Evolutionary conservation across 2,888 invertebrate species (phyloP).

Genomic region (Dynastes grantii): DNA sequence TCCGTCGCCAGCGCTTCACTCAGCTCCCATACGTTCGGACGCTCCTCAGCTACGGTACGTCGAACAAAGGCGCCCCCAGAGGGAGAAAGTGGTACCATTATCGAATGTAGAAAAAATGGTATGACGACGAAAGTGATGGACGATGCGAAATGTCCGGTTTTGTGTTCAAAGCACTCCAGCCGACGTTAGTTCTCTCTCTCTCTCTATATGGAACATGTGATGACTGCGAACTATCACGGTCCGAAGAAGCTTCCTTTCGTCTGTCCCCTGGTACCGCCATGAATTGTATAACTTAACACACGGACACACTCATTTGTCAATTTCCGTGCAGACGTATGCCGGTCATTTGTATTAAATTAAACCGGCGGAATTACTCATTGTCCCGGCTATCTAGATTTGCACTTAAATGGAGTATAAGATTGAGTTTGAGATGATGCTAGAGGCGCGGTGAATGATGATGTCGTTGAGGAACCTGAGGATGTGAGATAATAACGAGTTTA

Average conservation of each 20-base stretch:
- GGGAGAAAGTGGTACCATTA: constrained; percentile 34
- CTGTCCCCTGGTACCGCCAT: constrained; percentile 18
- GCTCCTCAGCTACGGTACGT: background rate
- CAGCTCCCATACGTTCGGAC: constrained; percentile 3
- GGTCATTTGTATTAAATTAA: constrained; percentile 49
- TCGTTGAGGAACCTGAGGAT: constrained; percentile 2
- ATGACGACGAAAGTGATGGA: constrained; percentile 42
- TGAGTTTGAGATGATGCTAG: background rate
- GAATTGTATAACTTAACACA: background rate
- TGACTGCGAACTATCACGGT: constrained; percentile 37
- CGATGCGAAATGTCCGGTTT: constrained; percentile 44
- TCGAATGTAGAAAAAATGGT: constrained; percentile 29
- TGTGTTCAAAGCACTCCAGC: constrained; percentile 30
- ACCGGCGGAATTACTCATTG: constrained; percentile 34
- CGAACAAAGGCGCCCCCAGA: constrained; percentile 6
- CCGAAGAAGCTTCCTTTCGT: constrained; percentile 26
- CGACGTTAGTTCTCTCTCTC: background rate
- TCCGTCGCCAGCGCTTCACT: background rate
- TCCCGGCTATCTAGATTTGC: constrained; percentile 11
- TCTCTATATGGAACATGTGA: constrained; percentile 25
- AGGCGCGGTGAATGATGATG: constrained; percentile 5
- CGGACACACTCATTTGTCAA: constrained; percentile 47
- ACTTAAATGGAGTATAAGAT: constrained; percentile 15
- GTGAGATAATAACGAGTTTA: background rate
- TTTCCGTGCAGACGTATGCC: constrained; percentile 33